Conservation (phyloP, 2,113 vertebrate genomes). For the Channa maculata region DNA sequence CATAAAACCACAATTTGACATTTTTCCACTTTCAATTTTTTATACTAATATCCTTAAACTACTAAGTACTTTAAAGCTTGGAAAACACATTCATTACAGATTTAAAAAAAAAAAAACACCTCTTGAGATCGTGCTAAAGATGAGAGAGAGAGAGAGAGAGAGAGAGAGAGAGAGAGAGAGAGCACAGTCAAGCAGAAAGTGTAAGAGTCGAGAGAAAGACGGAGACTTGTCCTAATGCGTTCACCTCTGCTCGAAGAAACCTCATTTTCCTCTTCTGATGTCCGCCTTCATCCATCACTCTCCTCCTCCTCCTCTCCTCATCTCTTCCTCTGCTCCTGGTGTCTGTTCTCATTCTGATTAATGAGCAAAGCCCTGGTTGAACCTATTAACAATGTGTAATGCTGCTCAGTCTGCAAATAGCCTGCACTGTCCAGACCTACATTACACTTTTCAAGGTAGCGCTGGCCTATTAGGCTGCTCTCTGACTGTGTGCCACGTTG, state of each 20-base stretch:
- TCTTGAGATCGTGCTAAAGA: background rate
- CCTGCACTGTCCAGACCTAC: constrained; percentile 67
- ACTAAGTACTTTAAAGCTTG: too few species aligned
- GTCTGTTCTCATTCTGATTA: constrained; percentile 65
- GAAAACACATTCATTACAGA: background rate
- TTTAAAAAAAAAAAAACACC: background rate
- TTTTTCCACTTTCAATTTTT: too few species aligned
- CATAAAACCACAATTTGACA: too few species aligned
- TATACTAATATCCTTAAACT: too few species aligned
- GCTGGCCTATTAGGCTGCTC: constrained; percentile 61
- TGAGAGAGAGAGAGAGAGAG: constrained; percentile 6
- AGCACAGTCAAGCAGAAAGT: constrained; percentile 14
- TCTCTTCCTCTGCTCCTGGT: constrained; percentile 45
- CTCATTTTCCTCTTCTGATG: constrained; percentile 56
- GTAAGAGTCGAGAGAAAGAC: constrained; percentile 13
- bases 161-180: too few species aligned
- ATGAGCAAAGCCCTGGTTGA: constrained; percentile 64
- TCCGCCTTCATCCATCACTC: constrained; percentile 60
- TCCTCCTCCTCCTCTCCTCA: constrained; percentile 36
- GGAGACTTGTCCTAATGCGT: background rate
- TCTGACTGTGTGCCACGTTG: constrained; percentile 35
- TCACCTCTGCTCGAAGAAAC: constrained; percentile 52
- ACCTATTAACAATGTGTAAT: constrained; percentile 72
- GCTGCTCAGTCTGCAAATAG: constrained; percentile 70
- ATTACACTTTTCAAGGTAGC: constrained; percentile 68